Percentiles rank a stretch among this genome's conserved stretches.
Conservation (phyloP, 2,113 vertebrate species). For the Periophthalmus modestus region DNA sequence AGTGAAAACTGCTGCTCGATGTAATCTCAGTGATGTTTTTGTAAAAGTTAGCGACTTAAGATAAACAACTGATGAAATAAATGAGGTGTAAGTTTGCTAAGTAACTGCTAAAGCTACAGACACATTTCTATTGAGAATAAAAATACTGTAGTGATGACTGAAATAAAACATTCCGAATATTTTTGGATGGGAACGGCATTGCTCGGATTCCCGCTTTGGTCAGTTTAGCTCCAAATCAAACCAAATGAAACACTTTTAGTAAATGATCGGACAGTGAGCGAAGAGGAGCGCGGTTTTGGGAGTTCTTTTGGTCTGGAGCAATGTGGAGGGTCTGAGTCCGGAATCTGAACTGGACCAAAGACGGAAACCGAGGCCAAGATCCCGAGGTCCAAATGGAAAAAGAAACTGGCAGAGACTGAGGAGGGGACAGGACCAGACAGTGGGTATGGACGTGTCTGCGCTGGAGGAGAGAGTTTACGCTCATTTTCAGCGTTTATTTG, state of each 20-base stretch:
- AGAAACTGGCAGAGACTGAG: too few relatives aligned
- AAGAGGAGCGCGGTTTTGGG: slow-evolving; percentile 9
- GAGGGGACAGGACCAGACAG: too few relatives aligned
- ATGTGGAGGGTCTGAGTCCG: slow-evolving; percentile 24
- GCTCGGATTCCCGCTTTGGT: slow-evolving; percentile 47
- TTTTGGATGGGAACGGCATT: slow-evolving; percentile 16
- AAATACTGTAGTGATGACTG: not conserved
- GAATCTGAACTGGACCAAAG: slow-evolving; percentile 33
- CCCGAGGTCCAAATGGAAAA: too few relatives aligned
- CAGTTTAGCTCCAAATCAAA: slow-evolving; percentile 35
- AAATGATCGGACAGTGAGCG: not conserved
- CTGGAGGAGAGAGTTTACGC: too few relatives aligned
- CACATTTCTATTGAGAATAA: not conserved
- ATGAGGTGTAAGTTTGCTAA: not conserved
- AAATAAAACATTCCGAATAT: not conserved
- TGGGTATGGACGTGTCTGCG: too few relatives aligned
- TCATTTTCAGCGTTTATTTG: too few relatives aligned
- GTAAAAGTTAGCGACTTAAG: too few relatives aligned
- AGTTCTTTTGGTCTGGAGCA: slow-evolving; percentile 49
- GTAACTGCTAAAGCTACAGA: not conserved
- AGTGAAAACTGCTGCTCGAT: too few relatives aligned
- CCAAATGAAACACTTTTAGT: slow-evolving; percentile 58
- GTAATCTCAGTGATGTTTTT: too few relatives aligned
- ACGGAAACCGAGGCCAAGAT: not conserved
- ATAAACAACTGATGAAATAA: not conserved